These are phyloP conservation scores for Drosophila kepulauana DNA, from an alignment of 1,140 invertebrate species.

Conservation along the genomic window DNA sequence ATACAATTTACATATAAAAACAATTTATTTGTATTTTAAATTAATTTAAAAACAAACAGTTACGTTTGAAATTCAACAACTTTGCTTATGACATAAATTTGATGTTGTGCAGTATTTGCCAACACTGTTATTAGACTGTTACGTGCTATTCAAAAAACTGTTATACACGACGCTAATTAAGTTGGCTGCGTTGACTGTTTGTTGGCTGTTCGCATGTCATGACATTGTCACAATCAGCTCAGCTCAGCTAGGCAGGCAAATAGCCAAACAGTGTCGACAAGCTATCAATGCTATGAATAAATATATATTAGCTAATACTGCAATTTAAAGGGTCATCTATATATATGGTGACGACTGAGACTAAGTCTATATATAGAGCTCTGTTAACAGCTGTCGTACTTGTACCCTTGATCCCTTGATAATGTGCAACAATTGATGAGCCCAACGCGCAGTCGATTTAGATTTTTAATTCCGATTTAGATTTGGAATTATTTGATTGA, in stretches of 20 bases:
- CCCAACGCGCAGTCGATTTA: conserved; percentile 19
- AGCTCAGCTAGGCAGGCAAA: background rate
- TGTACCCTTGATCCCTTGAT: conserved; percentile 15
- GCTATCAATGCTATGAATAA: background rate
- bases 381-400: conserved; percentile 18
- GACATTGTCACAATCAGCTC: background rate
- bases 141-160: background rate
- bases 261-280: too few species aligned
- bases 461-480: conserved; percentile 4
- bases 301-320: background rate
- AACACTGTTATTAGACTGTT: too few species aligned
- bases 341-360: background rate
- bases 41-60: too few species aligned
- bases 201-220: background rate
- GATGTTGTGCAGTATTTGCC: too few species aligned
- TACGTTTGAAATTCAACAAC: too few species aligned
- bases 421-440: conserved; percentile 31
- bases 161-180: conserved; percentile 2
- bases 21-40: too few species aligned
- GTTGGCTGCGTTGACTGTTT: background rate
- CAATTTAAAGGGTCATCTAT: conserved; percentile 5
- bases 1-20: too few species aligned
- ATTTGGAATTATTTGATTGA: conserved; percentile 27
- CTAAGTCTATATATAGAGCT: conserved; percentile 1
- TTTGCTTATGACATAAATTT: too few species aligned